phyloP scores from a whole-genome alignment of 2,888 invertebrate species.

The Melieria crassipennis region DNA sequence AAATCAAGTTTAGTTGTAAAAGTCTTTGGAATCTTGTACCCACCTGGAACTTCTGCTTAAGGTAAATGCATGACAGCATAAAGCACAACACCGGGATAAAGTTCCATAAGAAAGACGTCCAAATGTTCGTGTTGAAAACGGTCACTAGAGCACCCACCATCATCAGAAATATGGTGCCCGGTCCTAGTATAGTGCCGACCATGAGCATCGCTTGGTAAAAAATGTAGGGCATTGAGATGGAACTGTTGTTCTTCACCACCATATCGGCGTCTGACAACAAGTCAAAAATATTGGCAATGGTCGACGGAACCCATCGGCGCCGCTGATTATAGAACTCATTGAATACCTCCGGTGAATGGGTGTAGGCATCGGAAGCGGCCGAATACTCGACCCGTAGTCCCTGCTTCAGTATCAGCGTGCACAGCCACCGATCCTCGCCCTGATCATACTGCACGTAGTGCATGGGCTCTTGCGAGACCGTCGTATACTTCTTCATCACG shows the following conservation, averaged over 20 bases:
- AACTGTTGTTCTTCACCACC: conserved; percentile 86
- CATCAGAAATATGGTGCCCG: conserved; percentile 81
- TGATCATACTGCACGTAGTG: conserved; percentile 94
- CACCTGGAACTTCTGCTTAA: conserved; percentile 73
- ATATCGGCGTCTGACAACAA: conserved; percentile 80
- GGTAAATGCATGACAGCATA: conserved; percentile 72
- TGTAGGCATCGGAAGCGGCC: conserved; percentile 94
- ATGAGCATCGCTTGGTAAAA: conserved; percentile 77
- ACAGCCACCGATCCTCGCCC: conserved; percentile 97
- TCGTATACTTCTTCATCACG: conserved; percentile 89
- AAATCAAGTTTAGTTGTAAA: not conserved
- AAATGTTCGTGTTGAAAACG: conserved; percentile 76
- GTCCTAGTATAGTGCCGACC: conserved; percentile 77
- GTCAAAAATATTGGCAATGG: conserved; percentile 94
- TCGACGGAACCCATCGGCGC: conserved; percentile 95
- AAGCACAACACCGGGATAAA: conserved; percentile 75
- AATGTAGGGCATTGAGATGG: conserved; percentile 85
- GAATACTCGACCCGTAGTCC: conserved; percentile 94
- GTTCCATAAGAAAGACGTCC: conserved; percentile 75
- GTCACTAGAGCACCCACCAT: conserved; percentile 81
- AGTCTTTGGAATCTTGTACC: conserved; percentile 21
- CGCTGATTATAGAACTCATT: conserved; percentile 95
- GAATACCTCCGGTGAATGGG: conserved; percentile 92
- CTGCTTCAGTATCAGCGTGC: conserved; percentile 88
- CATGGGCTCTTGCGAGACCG: conserved; percentile 78